Conservation (phyloP, 2,797 vertebrate genomes). For the Sphenodon punctatus region DNA sequence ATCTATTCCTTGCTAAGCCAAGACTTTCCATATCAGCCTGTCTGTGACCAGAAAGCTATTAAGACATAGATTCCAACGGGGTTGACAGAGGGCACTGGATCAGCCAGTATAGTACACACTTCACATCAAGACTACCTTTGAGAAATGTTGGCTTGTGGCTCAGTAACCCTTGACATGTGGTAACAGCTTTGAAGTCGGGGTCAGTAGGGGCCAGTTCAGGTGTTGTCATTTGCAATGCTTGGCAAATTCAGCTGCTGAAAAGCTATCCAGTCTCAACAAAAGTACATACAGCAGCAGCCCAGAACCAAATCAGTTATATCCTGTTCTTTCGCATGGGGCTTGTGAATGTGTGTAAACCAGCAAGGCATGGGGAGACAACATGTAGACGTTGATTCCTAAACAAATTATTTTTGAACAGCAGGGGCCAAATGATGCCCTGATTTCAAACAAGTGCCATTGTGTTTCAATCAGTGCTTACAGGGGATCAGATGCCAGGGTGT, state of each 20-base stretch:
- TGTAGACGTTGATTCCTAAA: not conserved
- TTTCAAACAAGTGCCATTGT: too few species aligned
- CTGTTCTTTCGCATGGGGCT: not conserved
- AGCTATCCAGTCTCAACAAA: not conserved
- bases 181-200: not conserved
- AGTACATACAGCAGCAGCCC: not conserved
- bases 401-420: not conserved
- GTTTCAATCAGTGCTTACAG: not conserved
- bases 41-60: not conserved
- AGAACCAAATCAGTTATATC: not conserved
- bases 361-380: not conserved
- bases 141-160: not conserved
- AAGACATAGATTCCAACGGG: not conserved
- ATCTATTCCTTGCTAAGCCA: not conserved
- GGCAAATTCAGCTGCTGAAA: not conserved
- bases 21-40: not conserved
- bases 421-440: not conserved
- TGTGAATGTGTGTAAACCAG: not conserved
- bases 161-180: not conserved
- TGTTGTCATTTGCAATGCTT: not conserved
- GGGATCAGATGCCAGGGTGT: not conserved
- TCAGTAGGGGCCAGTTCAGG: not conserved
- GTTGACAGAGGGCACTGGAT: not conserved
- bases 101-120: not conserved
- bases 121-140: not conserved